phyloP scores from a whole-genome alignment of 2,797 vertebrate genomes.

The Chiloscyllium punctatum region DNA sequence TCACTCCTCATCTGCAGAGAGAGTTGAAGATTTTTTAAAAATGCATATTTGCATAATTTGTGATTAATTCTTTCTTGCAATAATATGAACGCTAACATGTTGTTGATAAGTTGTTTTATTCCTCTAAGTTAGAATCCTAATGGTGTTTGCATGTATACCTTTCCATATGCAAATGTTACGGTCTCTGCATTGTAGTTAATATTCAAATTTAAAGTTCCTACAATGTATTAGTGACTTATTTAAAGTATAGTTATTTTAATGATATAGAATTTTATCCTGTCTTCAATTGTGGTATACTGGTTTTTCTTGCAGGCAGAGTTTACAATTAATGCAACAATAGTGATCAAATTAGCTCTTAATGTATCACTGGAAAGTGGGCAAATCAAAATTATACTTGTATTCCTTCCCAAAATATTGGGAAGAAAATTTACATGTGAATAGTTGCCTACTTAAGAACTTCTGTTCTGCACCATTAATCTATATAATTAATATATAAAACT shows the following conservation, averaged over 20 bases:
- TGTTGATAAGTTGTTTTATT: constrained; percentile 55
- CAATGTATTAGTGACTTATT: background rate
- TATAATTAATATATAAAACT: background rate
- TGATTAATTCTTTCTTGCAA: constrained; percentile 71
- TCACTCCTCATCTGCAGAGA: constrained; percentile 63
- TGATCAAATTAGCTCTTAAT: background rate
- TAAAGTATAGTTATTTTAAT: background rate
- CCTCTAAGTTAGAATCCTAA: background rate
- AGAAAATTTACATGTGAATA: background rate
- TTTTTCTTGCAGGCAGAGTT: background rate
- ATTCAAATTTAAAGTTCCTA: background rate
- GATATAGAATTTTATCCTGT: background rate
- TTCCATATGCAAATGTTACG: background rate
- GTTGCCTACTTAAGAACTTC: background rate
- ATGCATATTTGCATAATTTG: constrained; percentile 65
- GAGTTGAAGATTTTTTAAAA: constrained; percentile 63
- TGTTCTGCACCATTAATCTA: background rate
- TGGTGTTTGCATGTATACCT: background rate
- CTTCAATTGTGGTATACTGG: background rate
- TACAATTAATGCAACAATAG: background rate
- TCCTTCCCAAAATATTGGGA: background rate
- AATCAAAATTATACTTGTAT: background rate
- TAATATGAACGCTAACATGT: constrained; percentile 56
- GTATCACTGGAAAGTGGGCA: background rate
- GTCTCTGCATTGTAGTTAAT: background rate